Base-by-base conservation (phyloP, 1,140 invertebrate species). In the Brachionus plicatilis region DNA sequence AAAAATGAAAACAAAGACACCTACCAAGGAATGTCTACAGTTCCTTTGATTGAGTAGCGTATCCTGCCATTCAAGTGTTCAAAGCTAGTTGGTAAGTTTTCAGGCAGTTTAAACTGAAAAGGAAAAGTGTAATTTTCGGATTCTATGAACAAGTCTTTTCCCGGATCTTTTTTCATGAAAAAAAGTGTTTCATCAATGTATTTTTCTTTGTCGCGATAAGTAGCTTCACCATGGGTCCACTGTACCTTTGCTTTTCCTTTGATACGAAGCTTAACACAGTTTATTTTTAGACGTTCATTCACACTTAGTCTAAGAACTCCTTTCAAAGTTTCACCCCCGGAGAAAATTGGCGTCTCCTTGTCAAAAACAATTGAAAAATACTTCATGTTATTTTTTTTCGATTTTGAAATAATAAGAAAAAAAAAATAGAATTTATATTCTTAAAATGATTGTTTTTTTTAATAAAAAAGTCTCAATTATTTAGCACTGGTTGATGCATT, bases 61-160 rank as follows among this genome's bases (percentile, higher is more conserved):
- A 91, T 87, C 76, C 88, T 89, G 5, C 91, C 91, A 83, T 87
- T 87, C 3, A 89, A 86, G 37, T 90, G 90, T 85, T 89, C 88
- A 85, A 91, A 91, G 8, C 90, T 91, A 0, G 89, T 88, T 0
- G 91, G 91, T n/a, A 90, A 85, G 85, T 88, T 88, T 12, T 86
- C 85, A 14, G 90, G 90, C n/a, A 91, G 86, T 29, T 87, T 87
- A 86, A 91, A 90, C 76, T 88, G 87, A 85, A 91, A 91, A 5
- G 89, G 89, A 86, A 90, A 91, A 12, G 86, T 86, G 84, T 90
- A 89, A 17, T 86, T 79, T 20, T 90, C 90, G 0, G 88, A 11
- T 12, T 82, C 53, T 11, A 82, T 41, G 20, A 65, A 82, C 27
- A 82, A 47, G 53, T 60, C 65, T 3, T 80, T 65, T 29, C 33